Evolutionary conservation across 2,797 vertebrate genomes (phyloP).

Genomic region (Hyperoplus lanceolatus): DNA sequence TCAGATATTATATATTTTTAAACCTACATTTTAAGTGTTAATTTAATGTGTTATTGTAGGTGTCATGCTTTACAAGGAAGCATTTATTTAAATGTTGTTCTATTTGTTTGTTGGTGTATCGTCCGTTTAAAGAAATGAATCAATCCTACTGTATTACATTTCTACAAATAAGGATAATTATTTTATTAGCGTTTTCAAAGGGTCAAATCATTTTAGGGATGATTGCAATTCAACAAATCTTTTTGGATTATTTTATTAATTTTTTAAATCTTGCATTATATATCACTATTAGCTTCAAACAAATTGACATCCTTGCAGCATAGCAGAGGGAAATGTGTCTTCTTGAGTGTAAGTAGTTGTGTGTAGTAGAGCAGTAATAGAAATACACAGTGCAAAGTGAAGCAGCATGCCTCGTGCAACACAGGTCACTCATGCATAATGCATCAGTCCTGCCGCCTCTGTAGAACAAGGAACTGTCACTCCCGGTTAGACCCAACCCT

Average conservation of each 20-base stretch:
- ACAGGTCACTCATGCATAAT: constrained; percentile 79
- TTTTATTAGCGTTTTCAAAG: constrained; percentile 2
- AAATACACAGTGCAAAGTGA: constrained; percentile 48
- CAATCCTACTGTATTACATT: background rate
- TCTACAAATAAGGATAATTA: background rate
- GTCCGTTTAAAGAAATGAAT: constrained; percentile 11
- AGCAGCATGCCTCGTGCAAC: constrained; percentile 57
- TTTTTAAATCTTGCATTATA: background rate
- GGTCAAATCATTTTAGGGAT: background rate
- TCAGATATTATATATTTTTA: too few relatives aligned
- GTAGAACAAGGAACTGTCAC: constrained; percentile 75
- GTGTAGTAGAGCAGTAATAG: constrained; percentile 34
- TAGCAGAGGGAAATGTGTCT: constrained; percentile 18
- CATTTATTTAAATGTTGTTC: background rate
- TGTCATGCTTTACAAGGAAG: too few relatives aligned
- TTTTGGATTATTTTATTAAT: background rate
- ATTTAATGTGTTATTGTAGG: too few relatives aligned
- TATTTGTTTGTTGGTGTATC: constrained; percentile 15
- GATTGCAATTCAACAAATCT: background rate
- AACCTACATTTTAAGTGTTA: too few relatives aligned
- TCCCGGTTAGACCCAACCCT: constrained; percentile 65
- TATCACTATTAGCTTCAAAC: constrained; percentile 1
- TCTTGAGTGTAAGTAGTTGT: constrained; percentile 18
- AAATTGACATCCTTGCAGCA: constrained; percentile 11
- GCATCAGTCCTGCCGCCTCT: constrained; percentile 57